Percentiles rank a stretch among this genome's conserved stretches.
Evolutionary conservation across 2,888 invertebrate genomes (phyloP).

Genomic region (Diloba caeruleocephala): DNA sequence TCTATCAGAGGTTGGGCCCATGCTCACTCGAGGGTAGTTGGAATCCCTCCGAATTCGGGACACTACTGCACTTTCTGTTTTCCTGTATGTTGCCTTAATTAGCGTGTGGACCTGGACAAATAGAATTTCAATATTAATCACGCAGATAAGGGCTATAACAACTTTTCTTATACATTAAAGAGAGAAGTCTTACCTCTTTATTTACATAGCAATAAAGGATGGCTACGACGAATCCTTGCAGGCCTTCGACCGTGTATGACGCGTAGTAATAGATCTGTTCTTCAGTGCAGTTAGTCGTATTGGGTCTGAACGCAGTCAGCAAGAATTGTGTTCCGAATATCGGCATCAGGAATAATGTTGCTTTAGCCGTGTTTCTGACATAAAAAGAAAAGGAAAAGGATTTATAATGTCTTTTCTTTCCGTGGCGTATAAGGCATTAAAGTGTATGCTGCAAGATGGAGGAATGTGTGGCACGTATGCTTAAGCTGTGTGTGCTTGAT

Average conservation of each 20-base stretch:
- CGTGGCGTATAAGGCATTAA: too few relatives aligned
- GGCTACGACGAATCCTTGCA: conserved; percentile 91
- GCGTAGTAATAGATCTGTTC: conserved; percentile 90
- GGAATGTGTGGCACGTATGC: too few relatives aligned
- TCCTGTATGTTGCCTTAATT: conserved; percentile 80
- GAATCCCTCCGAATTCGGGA: conserved; percentile 76
- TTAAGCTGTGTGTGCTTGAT: too few relatives aligned
- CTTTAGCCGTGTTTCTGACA: conserved; percentile 90
- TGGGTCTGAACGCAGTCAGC: conserved; percentile 88
- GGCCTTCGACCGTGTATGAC: conserved; percentile 89
- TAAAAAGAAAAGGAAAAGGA: conserved; percentile 51
- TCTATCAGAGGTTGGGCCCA: conserved; percentile 67
- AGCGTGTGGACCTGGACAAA: conserved; percentile 77
- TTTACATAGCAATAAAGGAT: conserved; percentile 91
- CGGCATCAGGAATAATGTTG: conserved; percentile 91
- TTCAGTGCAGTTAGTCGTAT: conserved; percentile 81
- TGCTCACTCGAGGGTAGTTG: conserved; percentile 65
- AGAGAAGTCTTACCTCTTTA: conserved; percentile 85
- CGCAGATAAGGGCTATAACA: background rate
- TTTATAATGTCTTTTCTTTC: too few relatives aligned
- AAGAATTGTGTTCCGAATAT: conserved; percentile 92
- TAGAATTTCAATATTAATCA: conserved; percentile 1
- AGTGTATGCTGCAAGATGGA: too few relatives aligned
- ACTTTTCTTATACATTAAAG: background rate
- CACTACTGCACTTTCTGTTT: conserved; percentile 78